Evolutionary conservation across 2,797 vertebrate species (phyloP), one percentile per base, ranked within the genome.

Genomic region (Threskiornis aethiopicus): DNA sequence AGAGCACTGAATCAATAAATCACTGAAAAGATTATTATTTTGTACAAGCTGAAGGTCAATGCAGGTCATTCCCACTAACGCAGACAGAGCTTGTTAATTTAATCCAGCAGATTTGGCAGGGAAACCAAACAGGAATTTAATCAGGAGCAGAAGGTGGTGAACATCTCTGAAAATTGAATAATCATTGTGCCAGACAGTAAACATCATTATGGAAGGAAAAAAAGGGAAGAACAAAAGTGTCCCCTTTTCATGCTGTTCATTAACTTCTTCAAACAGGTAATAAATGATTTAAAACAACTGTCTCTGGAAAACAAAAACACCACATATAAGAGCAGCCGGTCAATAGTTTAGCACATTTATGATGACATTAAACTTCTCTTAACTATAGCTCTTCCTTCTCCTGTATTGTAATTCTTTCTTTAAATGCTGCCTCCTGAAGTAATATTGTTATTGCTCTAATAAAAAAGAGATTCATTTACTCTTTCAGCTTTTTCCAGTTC

Each of bases 21-120:
- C 97, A 97, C 96, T 97, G 97, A 97, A 98, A 97, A 98, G 95
- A 98, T 98, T 98, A 98, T 98, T 98, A 98, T 98, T 98, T 97
- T 97, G 91, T 97, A 98, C 97, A 98, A 98, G 95, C 79, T 98
- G 97, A 98, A 98, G 98, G 97, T 98, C 95, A 93, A 87, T 75
- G 84, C 96, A 95, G 98, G 97, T 98, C 97, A 98, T 97, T 97
- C 84, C 80, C 94, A 92, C 95, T 96, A 97, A 98, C 98, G 96
- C 94, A 97, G 98, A 98, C 58, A 98, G 96, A 97, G 66, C 3
- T 98, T 96, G 97, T 96, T 98, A 98, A 98, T 98, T 98, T 98
- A 98, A 98, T 98, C 96, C 97, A 98, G 96, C 93, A 98, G 95
- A 96, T 97, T 96, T 97, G 97, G 95, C 97, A 96, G 85, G 90